phyloP scores from a whole-genome alignment of 2,888 invertebrate genomes.

The Epinotia ramella region DNA sequence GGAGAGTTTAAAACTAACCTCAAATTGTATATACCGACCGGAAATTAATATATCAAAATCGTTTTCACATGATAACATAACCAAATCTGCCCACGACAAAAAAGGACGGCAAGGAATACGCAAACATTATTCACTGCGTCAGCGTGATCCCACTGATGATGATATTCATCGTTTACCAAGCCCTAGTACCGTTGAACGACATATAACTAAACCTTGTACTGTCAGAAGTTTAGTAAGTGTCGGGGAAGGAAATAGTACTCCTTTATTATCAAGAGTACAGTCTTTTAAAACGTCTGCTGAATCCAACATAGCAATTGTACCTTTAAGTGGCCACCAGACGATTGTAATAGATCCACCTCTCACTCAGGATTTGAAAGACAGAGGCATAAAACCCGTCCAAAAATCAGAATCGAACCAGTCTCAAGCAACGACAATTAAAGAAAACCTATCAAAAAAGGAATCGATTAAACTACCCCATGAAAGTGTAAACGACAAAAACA shows the following conservation, averaged over 20 bases:
- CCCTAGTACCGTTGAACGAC: constrained; percentile 69
- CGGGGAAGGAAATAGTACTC: constrained; percentile 64
- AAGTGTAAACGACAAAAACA: constrained; percentile 51
- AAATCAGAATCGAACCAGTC: constrained; percentile 46
- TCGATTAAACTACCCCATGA: constrained; percentile 42
- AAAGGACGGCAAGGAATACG: constrained; percentile 67
- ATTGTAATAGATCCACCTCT: constrained; percentile 80
- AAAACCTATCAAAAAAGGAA: constrained; percentile 43
- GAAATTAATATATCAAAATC: constrained; percentile 71
- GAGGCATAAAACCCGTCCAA: constrained; percentile 10
- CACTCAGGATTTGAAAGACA: constrained; percentile 57
- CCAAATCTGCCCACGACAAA: constrained; percentile 60
- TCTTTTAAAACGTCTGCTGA: constrained; percentile 80
- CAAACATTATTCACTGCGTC: constrained; percentile 82
- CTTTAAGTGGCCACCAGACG: constrained; percentile 83
- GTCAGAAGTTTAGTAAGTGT: constrained; percentile 56
- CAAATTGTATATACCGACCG: constrained; percentile 63
- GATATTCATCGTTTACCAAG: constrained; percentile 73
- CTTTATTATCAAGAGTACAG: constrained; percentile 76
- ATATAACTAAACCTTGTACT: constrained; percentile 53
- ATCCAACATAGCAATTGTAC: constrained; percentile 78
- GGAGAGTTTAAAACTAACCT: constrained; percentile 71
- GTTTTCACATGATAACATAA: constrained; percentile 75
- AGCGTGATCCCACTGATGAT: constrained; percentile 77
- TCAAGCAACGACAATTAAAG: constrained; percentile 43